Evolutionary conservation across 2,888 invertebrate species (phyloP), one percentile per base, ranked within the genome.

Genomic region (Synanthedon andrenaeformis): DNA sequence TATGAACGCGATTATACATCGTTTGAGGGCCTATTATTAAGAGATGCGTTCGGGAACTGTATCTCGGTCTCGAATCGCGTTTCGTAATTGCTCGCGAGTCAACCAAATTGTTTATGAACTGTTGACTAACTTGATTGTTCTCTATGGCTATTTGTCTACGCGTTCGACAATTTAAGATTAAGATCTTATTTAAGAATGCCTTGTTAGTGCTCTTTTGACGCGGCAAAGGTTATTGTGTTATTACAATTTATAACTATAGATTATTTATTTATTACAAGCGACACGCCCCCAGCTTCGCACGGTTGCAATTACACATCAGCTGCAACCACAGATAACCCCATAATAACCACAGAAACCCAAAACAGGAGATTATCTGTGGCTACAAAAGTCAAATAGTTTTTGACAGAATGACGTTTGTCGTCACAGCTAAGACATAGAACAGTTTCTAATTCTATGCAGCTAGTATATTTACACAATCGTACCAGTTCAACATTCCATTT

Each of bases 71-170:
- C 63, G 67, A 67, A 84, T 85, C 86, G 77, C 75, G 73, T 78
- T 76, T 74, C 70, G 79, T 85, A 85, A 85, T 85, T 85, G 84
- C 79, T 72, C 69, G 75, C 70, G 76, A 74, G 76, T 76, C 69
- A 73, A 76, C 82, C 74, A 83, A 86, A 86, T 85, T 85, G 82
- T 84, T 86, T 85, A 78, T 76, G 76, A 82, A 76, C 76, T 73
- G 74, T 73, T 79, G 81, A 35, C 35, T 35, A 35, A 35, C 35
- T 81, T 81, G 82, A 85, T 84, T 84, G 84, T 84, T 85, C 82
- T 77, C 69, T 65, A 69, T 67, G 77, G 80, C 82, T 85, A 86
- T 86, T 86, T 86, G 86, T 86, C 86, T 83, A 83, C 68, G 74
- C 68, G 74, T 74, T 75, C 70, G 35, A 67, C 69, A 66, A 70